These are phyloP conservation scores for Periphyllus acericola DNA, from an alignment of 2,888 invertebrate genomes.

Conservation along the genomic window DNA sequence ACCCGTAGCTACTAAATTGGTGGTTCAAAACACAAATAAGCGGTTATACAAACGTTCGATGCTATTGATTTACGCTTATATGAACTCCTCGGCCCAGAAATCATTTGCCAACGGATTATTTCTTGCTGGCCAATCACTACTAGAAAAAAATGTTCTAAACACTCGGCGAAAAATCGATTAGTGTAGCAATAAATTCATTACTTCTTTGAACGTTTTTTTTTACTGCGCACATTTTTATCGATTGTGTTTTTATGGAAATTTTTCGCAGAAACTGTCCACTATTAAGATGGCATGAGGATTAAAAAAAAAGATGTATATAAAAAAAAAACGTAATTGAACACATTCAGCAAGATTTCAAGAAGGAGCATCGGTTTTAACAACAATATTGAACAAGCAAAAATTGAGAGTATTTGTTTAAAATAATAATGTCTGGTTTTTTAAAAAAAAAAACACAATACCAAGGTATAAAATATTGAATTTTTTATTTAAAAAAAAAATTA, in stretches of 20 bases:
- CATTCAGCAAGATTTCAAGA: constrained; percentile 7
- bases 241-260: constrained; percentile 21
- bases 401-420: neutral
- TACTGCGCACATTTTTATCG: neutral
- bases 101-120: constrained; percentile 5
- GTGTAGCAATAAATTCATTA: constrained; percentile 42
- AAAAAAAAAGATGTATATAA: too few species aligned
- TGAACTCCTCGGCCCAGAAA: too few species aligned
- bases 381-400: constrained; percentile 1
- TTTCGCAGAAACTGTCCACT: constrained; percentile 25
- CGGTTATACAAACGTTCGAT: too few species aligned
- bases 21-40: too few species aligned
- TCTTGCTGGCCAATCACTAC: neutral
- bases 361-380: constrained; percentile 10
- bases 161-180: constrained; percentile 48
- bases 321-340: neutral
- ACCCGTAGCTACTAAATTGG: too few species aligned
- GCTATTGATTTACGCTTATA: too few species aligned
- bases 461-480: neutral
- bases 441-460: too few species aligned
- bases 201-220: constrained; percentile 2
- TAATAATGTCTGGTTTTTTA: neutral
- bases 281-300: constrained; percentile 13
- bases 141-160: constrained; percentile 17
- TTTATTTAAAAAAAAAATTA: neutral